phyloP scores from a whole-genome alignment of 2,797 vertebrate genomes.

The Poeciliopsis infans region DNA sequence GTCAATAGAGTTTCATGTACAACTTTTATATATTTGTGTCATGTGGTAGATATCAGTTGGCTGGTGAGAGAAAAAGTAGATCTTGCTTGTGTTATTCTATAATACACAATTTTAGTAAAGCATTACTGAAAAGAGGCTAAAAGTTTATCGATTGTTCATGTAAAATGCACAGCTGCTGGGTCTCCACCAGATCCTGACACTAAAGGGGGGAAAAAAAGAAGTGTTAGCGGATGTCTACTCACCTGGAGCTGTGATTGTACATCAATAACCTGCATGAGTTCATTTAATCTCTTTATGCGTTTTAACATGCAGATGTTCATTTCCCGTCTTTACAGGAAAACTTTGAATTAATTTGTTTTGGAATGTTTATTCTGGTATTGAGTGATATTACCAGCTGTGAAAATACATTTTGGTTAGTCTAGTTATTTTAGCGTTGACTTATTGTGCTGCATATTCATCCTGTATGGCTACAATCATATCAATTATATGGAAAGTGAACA shows the following conservation, averaged over 20 bases:
- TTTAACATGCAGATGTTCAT: neutral
- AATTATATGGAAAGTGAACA: conserved; percentile 22
- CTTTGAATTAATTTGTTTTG: conserved; percentile 1
- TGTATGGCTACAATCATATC: conserved; percentile 3
- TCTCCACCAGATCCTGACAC: conserved; percentile 29
- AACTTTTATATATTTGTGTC: too few relatives aligned
- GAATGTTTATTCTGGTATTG: conserved; percentile 13
- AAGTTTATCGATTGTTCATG: conserved; percentile 31
- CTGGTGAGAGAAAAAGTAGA: too few relatives aligned
- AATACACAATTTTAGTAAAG: neutral
- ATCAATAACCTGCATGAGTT: neutral
- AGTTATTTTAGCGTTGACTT: conserved; percentile 12
- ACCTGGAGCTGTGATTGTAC: conserved; percentile 16
- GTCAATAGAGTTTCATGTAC: too few relatives aligned
- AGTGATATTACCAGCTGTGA: neutral
- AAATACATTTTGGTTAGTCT: conserved; percentile 16
- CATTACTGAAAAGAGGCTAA: conserved; percentile 4
- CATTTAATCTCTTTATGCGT: conserved; percentile 1
- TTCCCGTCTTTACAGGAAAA: neutral
- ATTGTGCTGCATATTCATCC: conserved; percentile 15
- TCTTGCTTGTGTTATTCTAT: neutral
- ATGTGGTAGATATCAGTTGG: too few relatives aligned
- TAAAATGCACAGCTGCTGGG: conserved; percentile 24
- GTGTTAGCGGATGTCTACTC: conserved; percentile 18
- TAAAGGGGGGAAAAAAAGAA: conserved; percentile 5